Percentiles rank a stretch among this genome's conserved stretches.
phyloP scores from a whole-genome alignment of 2,888 invertebrate species.

The Pristionchus maxplancki region DNA sequence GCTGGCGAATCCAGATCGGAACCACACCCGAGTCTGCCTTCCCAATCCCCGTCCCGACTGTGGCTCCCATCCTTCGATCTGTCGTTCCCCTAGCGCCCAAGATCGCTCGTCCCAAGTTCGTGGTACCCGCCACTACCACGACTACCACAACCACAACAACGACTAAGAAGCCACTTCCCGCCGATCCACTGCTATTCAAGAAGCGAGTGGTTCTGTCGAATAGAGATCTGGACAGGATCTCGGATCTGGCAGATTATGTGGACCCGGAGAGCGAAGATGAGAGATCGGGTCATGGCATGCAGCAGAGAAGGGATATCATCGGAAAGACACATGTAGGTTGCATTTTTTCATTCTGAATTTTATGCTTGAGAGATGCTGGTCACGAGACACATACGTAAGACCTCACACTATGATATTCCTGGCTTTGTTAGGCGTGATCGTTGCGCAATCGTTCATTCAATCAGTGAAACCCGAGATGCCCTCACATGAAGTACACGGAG shows the following conservation, averaged over 20 bases:
- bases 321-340: constrained; percentile 23
- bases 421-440: not conserved
- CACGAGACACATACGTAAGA: not conserved
- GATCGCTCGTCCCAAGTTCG: not conserved
- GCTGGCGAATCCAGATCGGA: constrained; percentile 41
- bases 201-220: not conserved
- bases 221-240: not conserved
- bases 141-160: not conserved
- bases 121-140: not conserved
- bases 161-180: not conserved
- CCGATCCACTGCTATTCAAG: constrained; percentile 41
- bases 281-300: not conserved
- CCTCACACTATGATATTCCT: not conserved
- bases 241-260: constrained; percentile 28
- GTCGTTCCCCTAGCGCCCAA: not conserved
- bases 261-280: constrained; percentile 21
- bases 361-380: not conserved
- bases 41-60: not conserved
- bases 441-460: not conserved
- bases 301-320: constrained; percentile 41
- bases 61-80: not conserved
- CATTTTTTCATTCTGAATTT: no score
- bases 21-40: not conserved
- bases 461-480: not conserved
- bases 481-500: not conserved